These are phyloP conservation scores for Cryptomyrus ogoouensis DNA, from an alignment of 2,113 vertebrate genomes.

Conservation along the genomic window DNA sequence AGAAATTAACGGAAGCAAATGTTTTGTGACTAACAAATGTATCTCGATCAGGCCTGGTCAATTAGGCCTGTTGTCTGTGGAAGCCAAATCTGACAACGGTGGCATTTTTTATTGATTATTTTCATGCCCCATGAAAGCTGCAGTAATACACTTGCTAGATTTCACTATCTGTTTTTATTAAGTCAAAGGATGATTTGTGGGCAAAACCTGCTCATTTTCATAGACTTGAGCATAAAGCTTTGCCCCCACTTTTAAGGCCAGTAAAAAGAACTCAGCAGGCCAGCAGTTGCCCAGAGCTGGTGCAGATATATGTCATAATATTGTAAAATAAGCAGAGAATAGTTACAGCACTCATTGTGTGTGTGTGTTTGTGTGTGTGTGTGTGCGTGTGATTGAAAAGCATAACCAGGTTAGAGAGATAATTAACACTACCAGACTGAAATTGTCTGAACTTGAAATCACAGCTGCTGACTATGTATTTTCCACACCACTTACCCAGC, in stretches of 20 bases:
- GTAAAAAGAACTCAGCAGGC: background rate
- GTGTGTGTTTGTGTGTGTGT: background rate
- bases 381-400: background rate
- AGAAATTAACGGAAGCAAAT: background rate
- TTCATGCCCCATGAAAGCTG: background rate
- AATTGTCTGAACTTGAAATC: background rate
- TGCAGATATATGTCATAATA: background rate
- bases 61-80: background rate
- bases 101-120: background rate
- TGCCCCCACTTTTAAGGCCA: background rate
- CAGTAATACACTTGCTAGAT: background rate
- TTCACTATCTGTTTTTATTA: background rate
- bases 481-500: background rate
- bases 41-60: background rate
- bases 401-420: background rate
- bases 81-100: background rate
- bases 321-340: background rate
- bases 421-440: background rate
- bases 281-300: background rate
- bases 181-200: background rate
- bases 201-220: background rate
- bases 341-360: background rate
- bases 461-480: background rate
- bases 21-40: background rate
- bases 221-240: background rate